Evolutionary conservation across 2,888 invertebrate species (phyloP), one percentile per base, ranked within the genome.

Genomic region (Diloba caeruleocephala): DNA sequence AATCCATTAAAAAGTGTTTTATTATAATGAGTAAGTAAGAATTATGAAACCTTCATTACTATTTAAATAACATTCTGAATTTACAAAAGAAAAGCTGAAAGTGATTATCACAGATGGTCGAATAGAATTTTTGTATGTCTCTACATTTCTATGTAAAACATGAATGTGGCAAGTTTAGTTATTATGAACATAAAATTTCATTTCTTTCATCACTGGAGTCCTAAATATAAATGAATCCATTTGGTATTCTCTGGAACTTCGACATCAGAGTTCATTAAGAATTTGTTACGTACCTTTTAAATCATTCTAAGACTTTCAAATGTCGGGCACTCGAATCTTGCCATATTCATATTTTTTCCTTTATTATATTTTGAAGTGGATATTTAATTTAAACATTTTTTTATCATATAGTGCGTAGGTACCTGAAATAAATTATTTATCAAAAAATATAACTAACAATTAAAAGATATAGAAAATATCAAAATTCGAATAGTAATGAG

Each of bases 401-500:
- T 26, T 34, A 25, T 37, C 52, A 51, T 49, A 54, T 65, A 60
- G 55, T 33, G 33, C 44, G 37, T 71, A 72, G 74, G 61, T 65
- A 74, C 57, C 55, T 61, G 58, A 67, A 50, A 53, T 28, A 65
- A 71, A 57, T 45, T 26, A 51, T 53, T 37, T 41, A 55, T 55
- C 38, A 42, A 23, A 51, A 56, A 51, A 39, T 36, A 29, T 48
- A 67, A 46, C 29, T 60, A 64, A 66, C 9, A 38, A 53, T 61
- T 54, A 52, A 52, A 48, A 52, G 45, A 33, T 8, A 36, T 51
- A 50, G 38, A 50, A 51, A 69, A 45, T 61, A 63, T 62, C 39
- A 54, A 63, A 72, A 70, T 67, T 64, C 48, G 56, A 58, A 62
- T 66, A 63, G 61, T 57, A 56, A 72, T 56, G 61, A 68, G 59